Evolutionary conservation across 2,888 invertebrate genomes (phyloP).

Genomic region (Andrena haemorrhoa): DNA sequence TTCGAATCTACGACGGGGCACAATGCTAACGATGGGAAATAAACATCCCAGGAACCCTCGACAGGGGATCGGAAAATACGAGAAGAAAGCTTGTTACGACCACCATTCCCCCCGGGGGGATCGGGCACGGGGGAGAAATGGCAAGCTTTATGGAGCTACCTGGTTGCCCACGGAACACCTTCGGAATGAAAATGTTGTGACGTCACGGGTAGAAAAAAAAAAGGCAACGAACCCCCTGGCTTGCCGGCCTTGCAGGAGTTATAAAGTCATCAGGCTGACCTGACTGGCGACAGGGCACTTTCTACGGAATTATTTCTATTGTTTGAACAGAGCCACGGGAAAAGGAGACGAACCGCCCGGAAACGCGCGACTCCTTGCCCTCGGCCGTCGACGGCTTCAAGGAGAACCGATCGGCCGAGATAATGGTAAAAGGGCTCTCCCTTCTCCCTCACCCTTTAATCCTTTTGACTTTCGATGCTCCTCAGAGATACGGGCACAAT

Average conservation of each 20-base stretch:
- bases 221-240: conserved; percentile 15
- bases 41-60: background rate
- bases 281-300: conserved; percentile 45
- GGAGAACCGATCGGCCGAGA: conserved; percentile 51
- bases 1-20: background rate
- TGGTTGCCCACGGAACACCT: conserved; percentile 14
- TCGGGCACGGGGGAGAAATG: conserved; percentile 6
- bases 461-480: conserved; percentile 24
- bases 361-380: conserved; percentile 2
- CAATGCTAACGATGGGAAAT: conserved; percentile 7
- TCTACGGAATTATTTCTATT: conserved; percentile 64
- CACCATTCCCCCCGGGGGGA: background rate
- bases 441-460: conserved; percentile 19
- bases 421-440: conserved; percentile 46
- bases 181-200: conserved; percentile 39
- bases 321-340: conserved; percentile 36
- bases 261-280: conserved; percentile 72
- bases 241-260: conserved; percentile 56
- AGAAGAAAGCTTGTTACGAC: conserved; percentile 39
- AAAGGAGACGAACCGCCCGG: conserved; percentile 8
- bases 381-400: conserved; percentile 23
- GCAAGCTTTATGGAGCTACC: conserved; percentile 51
- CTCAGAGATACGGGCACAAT: background rate
- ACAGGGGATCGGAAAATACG: background rate
- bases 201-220: conserved; percentile 36